A percentile compares a stretch with the other conserved stretches of the same genome.
Evolutionary conservation across 2,888 invertebrate species (phyloP).

Genomic region (Myopa tessellatipennis): DNA sequence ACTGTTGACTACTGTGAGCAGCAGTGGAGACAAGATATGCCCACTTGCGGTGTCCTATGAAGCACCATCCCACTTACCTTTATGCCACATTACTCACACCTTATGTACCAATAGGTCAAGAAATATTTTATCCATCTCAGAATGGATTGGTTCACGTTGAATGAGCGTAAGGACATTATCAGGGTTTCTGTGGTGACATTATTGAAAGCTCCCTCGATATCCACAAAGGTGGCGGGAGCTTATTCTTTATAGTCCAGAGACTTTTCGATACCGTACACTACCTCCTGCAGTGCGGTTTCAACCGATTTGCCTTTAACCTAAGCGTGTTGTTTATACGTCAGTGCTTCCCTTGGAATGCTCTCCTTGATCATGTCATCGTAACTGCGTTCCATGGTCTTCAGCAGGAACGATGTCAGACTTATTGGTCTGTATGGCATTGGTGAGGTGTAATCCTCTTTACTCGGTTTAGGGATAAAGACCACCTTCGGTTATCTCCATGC

Average conservation of each 20-base stretch:
- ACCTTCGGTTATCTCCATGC: not conserved
- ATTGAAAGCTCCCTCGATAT: not conserved
- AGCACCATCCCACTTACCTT: not conserved
- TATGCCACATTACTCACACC: constrained; percentile 10
- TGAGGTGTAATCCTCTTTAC: not conserved
- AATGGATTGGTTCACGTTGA: constrained; percentile 4
- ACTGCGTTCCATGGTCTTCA: not conserved
- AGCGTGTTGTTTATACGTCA: constrained; percentile 3
- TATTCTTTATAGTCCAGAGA: not conserved
- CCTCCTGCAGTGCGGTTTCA: not conserved
- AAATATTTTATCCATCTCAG: not conserved
- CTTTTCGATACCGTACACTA: not conserved
- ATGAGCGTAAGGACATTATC: not conserved
- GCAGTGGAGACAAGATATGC: not conserved
- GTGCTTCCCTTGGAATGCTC: not conserved
- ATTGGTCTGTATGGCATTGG: not conserved
- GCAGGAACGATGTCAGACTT: not conserved
- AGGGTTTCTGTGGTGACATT: not conserved
- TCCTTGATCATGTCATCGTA: not conserved
- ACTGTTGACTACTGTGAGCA: not conserved
- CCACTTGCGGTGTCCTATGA: not conserved
- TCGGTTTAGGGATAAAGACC: not conserved
- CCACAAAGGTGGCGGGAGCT: not conserved
- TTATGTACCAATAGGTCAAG: not conserved
- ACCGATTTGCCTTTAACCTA: not conserved